Conservation (phyloP, 2,113 vertebrate genomes). For the Glaucomys volans region DNA sequence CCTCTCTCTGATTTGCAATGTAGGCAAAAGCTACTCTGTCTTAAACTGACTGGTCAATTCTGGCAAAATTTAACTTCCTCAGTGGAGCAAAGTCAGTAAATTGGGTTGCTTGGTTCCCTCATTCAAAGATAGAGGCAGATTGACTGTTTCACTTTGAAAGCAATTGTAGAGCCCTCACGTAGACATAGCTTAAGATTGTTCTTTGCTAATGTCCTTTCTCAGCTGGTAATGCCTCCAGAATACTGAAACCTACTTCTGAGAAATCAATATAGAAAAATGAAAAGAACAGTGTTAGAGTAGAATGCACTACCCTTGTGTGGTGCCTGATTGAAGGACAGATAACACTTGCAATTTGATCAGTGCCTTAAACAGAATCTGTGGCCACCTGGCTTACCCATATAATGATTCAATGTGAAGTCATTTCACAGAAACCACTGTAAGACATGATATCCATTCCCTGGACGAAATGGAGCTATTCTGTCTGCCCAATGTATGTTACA, state of each 20-base stretch:
- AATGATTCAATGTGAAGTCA: not conserved
- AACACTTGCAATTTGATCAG: not conserved
- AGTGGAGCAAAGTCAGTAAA: not conserved
- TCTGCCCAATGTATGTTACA: not conserved
- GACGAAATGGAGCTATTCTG: not conserved
- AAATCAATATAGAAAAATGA: constrained; percentile 37
- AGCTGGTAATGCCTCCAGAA: not conserved
- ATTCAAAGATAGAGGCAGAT: not conserved
- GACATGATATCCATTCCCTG: not conserved
- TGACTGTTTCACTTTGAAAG: not conserved
- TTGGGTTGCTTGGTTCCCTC: not conserved
- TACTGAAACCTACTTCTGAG: constrained; percentile 2
- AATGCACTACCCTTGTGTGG: not conserved
- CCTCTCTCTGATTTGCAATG: not conserved
- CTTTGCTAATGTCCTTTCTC: constrained; percentile 6
- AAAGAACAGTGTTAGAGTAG: not conserved
- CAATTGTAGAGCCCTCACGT: not conserved
- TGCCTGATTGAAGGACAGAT: not conserved
- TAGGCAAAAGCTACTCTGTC: not conserved
- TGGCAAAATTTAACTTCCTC: not conserved
- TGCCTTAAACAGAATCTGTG: rapidly evolving
- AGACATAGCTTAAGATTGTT: not conserved
- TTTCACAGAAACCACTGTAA: not conserved
- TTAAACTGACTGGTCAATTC: not conserved
- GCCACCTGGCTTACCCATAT: not conserved